phyloP scores from a whole-genome alignment of 2,888 invertebrate species.

The Megastigmus dorsalis region DNA sequence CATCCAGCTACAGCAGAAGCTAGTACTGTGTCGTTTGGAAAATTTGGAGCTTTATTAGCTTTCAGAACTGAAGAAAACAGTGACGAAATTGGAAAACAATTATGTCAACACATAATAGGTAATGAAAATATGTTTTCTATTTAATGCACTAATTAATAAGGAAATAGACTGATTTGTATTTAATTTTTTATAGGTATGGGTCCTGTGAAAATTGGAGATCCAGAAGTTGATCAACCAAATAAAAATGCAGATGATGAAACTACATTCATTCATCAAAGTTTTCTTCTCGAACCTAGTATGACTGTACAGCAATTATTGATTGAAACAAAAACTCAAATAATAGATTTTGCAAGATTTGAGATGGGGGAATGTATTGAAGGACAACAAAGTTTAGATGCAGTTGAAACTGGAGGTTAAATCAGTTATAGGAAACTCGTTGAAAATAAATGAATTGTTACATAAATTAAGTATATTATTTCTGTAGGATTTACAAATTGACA shows the following conservation, averaged over 20 bases:
- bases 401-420: slow-evolving; percentile 80
- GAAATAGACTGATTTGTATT: too few species aligned
- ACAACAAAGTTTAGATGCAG: slow-evolving; percentile 77
- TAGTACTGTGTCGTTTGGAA: slow-evolving; percentile 81
- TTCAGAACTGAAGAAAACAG: slow-evolving; percentile 75
- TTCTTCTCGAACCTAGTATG: slow-evolving; percentile 84
- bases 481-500: slow-evolving; percentile 4
- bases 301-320: slow-evolving; percentile 85
- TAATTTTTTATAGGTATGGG: slow-evolving; percentile 79
- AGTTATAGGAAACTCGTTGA: slow-evolving; percentile 4
- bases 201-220: slow-evolving; percentile 84
- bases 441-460: slow-evolving; percentile 16
- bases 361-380: slow-evolving; percentile 82
- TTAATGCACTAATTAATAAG: slow-evolving; percentile 6
- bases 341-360: slow-evolving; percentile 91
- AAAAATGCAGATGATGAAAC: slow-evolving; percentile 85
- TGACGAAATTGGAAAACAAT: slow-evolving; percentile 80
- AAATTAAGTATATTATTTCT: slow-evolving; percentile 2
- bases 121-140: slow-evolving; percentile 66
- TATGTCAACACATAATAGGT: slow-evolving; percentile 95
- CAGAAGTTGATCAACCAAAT: slow-evolving; percentile 78
- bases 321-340: slow-evolving; percentile 80
- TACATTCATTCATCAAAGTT: slow-evolving; percentile 90
- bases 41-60: slow-evolving; percentile 90
- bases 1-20: slow-evolving; percentile 82